phyloP scores from a whole-genome alignment of 2,888 invertebrate genomes.

The Phyllotreta striolata region DNA sequence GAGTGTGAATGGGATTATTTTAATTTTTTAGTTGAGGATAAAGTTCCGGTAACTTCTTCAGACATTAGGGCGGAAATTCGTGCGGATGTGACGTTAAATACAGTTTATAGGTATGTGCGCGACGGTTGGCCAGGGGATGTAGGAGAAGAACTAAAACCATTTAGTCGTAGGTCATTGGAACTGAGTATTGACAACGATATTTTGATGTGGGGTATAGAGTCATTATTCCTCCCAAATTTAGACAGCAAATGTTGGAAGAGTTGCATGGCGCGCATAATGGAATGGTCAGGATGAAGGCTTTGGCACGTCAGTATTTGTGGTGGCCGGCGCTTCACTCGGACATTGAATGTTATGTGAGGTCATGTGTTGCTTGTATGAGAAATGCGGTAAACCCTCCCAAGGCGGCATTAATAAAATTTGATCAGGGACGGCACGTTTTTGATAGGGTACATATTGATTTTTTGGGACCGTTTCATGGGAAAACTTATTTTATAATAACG shows the following conservation, averaged over 20 bases:
- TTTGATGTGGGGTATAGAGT: constrained; percentile 45
- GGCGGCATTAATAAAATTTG: constrained; percentile 35
- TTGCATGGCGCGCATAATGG: constrained; percentile 45
- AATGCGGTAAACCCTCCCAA: constrained; percentile 33
- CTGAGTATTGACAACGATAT: constrained; percentile 35
- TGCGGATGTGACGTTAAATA: constrained; percentile 9
- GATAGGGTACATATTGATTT: constrained; percentile 43
- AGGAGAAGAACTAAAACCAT: constrained; percentile 17
- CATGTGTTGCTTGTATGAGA: constrained; percentile 40
- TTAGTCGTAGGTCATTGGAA: constrained; percentile 20
- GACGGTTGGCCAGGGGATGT: constrained; percentile 12
- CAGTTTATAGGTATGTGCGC: constrained; percentile 12
- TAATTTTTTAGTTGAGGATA: constrained; percentile 19
- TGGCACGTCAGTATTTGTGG: constrained; percentile 44
- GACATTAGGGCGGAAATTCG: constrained; percentile 18
- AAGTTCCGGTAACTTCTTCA: constrained; percentile 8
- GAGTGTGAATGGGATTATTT: constrained; percentile 2
- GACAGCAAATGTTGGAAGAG: constrained; percentile 38
- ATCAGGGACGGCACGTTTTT: constrained; percentile 7
- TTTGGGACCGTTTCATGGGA: constrained; percentile 32
- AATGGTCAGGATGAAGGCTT: constrained; percentile 44
- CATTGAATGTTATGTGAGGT: constrained; percentile 43
- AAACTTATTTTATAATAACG: constrained; percentile 35
- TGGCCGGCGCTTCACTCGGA: constrained; percentile 45
- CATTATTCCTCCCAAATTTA: constrained; percentile 42